Evolutionary conservation across 2,888 invertebrate species (phyloP), one percentile per base, ranked within the genome.

Genomic region (Clunio marinus): DNA sequence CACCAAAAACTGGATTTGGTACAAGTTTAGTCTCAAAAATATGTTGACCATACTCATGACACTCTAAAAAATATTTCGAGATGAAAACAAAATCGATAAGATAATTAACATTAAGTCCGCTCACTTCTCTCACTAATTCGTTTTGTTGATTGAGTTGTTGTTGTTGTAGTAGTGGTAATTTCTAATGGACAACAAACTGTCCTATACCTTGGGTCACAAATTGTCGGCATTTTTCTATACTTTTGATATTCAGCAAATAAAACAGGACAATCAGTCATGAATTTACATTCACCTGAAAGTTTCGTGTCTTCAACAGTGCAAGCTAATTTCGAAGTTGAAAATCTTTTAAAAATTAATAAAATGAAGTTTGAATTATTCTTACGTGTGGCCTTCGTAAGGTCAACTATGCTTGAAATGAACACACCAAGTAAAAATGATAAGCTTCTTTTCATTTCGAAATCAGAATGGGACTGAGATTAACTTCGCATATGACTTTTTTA

Each of bases 241-340:
- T 60, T 60, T 46, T 59, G 45, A 28, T 45, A 59, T 20, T 41
- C 28, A 2, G 5, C 46, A 2, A 60, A 8, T 7, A 46, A 27
- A 4, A 25, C 59, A 2, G 60, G 69, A 10, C 69, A 69, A 1
- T 60, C 24, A 10, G 3, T 32, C 10, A 69, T 51, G 22, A 62
- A 46, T 28, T 27, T 69, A n/a, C 69, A 69, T n/a, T 59, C 69
- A 24, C 69, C 69, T 1, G 17, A 7, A 15, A 10, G 10, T 28
- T 46, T 32, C 8, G 69, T 60, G 1, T 15, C 41, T 22, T n/a
- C 46, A 27, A 60, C 59, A 8, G 24, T 41, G 15, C 69, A 69
- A 22, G 59, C 63, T 63, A 25, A 24, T 45, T 45, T 15, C 7
- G 7, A 57, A 25, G 10, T 7, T 32, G 4, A 4, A 32, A 32